phyloP scores from a whole-genome alignment of 2,888 invertebrate species.

The Pseudoips prasinana region DNA sequence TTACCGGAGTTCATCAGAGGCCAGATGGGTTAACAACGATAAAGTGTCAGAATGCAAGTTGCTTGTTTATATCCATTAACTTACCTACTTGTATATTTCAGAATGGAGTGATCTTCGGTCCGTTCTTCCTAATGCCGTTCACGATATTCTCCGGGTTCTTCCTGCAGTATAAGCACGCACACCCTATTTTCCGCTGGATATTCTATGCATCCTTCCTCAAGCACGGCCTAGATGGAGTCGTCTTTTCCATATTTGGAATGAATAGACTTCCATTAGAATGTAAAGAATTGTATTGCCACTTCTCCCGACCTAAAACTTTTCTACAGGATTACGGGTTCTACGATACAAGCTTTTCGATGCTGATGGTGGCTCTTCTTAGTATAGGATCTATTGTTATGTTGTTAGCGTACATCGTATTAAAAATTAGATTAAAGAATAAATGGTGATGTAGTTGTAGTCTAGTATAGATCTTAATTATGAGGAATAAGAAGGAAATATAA shows the following conservation, averaged over 20 bases:
- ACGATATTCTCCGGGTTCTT: constrained; percentile 97
- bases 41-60: too few relatives aligned
- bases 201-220: constrained; percentile 94
- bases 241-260: constrained; percentile 91
- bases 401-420: constrained; percentile 85
- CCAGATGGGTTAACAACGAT: too few relatives aligned
- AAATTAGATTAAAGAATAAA: constrained; percentile 82
- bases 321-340: constrained; percentile 88
- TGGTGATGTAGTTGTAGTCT: constrained; percentile 59
- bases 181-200: constrained; percentile 89
- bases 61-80: too few relatives aligned
- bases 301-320: constrained; percentile 85
- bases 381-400: constrained; percentile 85
- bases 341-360: constrained; percentile 84
- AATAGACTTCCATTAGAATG: constrained; percentile 89
- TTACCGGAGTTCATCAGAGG: too few relatives aligned
- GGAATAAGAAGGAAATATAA: too few relatives aligned
- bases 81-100: too few relatives aligned
- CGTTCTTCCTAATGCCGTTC: constrained; percentile 93
- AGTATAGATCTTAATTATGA: too few relatives aligned
- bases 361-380: constrained; percentile 84
- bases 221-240: constrained; percentile 92
- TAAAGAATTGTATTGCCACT: constrained; percentile 88
- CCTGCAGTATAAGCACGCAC: constrained; percentile 91
- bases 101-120: constrained; percentile 95